phyloP scores from a whole-genome alignment of 2,888 invertebrate species.

The Ecliptopera silaceata region DNA sequence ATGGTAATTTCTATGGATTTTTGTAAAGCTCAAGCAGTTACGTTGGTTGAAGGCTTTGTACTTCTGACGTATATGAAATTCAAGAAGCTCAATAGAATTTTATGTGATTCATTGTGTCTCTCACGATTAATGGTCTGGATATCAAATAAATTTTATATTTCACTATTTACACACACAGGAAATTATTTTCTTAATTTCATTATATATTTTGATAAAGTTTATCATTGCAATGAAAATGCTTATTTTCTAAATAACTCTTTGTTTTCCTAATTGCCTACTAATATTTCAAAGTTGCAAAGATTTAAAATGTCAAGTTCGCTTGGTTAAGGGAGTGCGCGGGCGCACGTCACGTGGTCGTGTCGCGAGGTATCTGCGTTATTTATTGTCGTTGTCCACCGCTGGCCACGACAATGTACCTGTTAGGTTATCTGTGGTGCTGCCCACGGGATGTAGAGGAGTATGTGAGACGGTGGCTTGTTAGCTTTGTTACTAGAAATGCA shows the following conservation, averaged over 20 bases:
- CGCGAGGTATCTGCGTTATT: constrained; percentile 77
- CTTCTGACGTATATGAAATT: constrained; percentile 26
- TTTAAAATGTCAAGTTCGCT: constrained; percentile 29
- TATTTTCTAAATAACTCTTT: too few relatives aligned
- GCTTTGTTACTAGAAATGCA: constrained; percentile 17
- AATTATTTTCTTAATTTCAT: not conserved
- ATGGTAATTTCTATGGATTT: constrained; percentile 43
- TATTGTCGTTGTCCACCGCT: constrained; percentile 71
- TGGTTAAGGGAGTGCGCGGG: constrained; percentile 49
- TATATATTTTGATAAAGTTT: too few relatives aligned
- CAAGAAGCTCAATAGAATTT: constrained; percentile 23
- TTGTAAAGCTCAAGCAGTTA: constrained; percentile 29
- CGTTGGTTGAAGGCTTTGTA: constrained; percentile 27
- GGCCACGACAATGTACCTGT: constrained; percentile 55
- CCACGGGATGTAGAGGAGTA: constrained; percentile 16
- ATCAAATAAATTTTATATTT: constrained; percentile 13
- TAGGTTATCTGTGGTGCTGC: constrained; percentile 24
- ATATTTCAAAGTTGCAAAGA: not conserved
- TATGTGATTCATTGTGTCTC: constrained; percentile 14
- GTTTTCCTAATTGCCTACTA: too few relatives aligned
- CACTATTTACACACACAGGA: not conserved
- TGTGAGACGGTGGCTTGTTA: constrained; percentile 31
- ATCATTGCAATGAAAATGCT: too few relatives aligned
- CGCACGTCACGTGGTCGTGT: constrained; percentile 74
- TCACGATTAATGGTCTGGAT: constrained; percentile 10